A percentile compares a stretch with the other conserved stretches of the same genome.
phyloP scores from a whole-genome alignment of 2,888 invertebrate species.

The Aphodius granarius region DNA sequence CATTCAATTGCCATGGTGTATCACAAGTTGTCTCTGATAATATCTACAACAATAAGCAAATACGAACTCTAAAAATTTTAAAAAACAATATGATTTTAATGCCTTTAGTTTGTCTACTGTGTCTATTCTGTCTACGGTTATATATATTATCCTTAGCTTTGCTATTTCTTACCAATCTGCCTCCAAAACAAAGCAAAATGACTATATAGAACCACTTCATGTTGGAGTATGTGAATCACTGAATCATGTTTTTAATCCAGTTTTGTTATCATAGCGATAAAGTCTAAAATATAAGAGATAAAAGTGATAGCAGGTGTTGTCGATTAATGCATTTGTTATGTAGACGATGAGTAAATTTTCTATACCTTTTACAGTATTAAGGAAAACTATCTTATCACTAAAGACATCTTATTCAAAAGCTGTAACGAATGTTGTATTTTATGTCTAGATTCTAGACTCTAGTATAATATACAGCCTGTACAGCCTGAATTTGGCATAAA shows the following conservation, averaged over 20 bases:
- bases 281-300: neutral
- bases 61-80: neutral
- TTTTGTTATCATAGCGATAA: neutral
- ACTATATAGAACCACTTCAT: neutral
- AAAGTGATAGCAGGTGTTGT: neutral
- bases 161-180: neutral
- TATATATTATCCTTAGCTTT: neutral
- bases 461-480: no score
- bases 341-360: no score
- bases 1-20: neutral
- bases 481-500: no score
- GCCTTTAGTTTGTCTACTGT: neutral
- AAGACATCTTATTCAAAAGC: no score
- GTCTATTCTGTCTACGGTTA: neutral
- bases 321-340: neutral
- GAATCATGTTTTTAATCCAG: neutral
- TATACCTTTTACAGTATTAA: no score
- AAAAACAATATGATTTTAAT: neutral
- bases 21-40: neutral
- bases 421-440: no score
- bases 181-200: neutral
- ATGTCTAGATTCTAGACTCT: no score
- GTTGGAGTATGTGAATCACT: neutral
- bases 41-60: neutral
- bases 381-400: no score